These are phyloP conservation scores for Chymomyza caudatula DNA, from an alignment of 2,888 invertebrate species.

Conservation along the genomic window DNA sequence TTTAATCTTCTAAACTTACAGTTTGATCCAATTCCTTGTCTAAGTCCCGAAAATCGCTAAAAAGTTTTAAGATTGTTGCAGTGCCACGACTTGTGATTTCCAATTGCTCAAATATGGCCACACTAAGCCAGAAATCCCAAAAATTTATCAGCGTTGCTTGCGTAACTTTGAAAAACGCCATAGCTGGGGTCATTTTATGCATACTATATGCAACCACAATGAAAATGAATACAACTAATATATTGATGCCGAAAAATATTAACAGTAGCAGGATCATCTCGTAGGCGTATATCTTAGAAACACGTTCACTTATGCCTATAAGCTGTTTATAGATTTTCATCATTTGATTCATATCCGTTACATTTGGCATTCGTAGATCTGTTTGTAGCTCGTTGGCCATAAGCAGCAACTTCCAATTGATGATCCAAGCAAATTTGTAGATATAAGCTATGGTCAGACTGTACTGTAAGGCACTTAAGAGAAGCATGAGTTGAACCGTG, in stretches of 20 bases:
- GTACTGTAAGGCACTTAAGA: background rate
- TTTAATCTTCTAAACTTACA: constrained; percentile 28
- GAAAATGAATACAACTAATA: constrained; percentile 26
- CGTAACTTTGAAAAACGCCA: background rate
- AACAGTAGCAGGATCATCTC: constrained; percentile 26
- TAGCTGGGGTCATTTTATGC: background rate
- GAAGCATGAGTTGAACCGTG: background rate
- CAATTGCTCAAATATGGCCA: constrained; percentile 33
- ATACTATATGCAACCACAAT: constrained; percentile 32
- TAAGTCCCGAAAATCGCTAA: constrained; percentile 8
- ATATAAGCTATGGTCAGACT: background rate
- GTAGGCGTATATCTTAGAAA: constrained; percentile 27
- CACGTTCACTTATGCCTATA: constrained; percentile 11
- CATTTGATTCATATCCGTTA: background rate
- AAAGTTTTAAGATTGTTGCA: constrained; percentile 25
- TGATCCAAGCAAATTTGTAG: constrained; percentile 38
- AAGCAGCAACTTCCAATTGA: constrained; percentile 32
- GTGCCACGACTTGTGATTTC: constrained; percentile 27
- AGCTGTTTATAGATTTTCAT: constrained; percentile 26
- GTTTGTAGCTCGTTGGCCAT: background rate
- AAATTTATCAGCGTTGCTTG: constrained; percentile 26
- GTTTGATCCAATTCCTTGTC: constrained; percentile 20
- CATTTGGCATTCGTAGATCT: background rate
- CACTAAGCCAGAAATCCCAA: constrained; percentile 43
- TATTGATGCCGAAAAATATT: constrained; percentile 27